These are phyloP conservation scores for Thaumatotibia leucotreta DNA, from an alignment of 1,140 invertebrate species.

Conservation along the genomic window DNA sequence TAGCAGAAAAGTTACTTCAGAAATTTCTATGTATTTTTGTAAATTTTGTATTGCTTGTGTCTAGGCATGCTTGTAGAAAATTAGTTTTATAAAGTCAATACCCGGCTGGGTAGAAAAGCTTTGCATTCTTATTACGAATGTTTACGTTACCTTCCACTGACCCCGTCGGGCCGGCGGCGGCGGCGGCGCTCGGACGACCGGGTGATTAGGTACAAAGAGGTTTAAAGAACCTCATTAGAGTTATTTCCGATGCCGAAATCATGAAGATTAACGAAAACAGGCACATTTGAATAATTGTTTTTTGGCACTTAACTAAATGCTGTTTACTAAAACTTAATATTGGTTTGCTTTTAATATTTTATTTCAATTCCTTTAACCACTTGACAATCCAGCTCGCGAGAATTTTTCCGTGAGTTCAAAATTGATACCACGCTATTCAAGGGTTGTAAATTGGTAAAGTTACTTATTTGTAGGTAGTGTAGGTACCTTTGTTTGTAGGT, in stretches of 20 bases:
- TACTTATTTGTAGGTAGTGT: too few relatives aligned
- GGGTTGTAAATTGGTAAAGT: too few relatives aligned
- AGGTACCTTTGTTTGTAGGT: too few relatives aligned
- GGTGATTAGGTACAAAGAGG: not conserved
- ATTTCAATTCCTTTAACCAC: too few relatives aligned
- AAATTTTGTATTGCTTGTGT: not conserved
- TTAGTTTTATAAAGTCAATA: not conserved
- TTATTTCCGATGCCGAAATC: not conserved
- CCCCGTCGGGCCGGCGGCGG: not conserved
- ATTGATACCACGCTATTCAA: too few relatives aligned
- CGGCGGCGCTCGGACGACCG: not conserved
- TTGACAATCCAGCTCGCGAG: too few relatives aligned
- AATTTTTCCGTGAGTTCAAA: too few relatives aligned
- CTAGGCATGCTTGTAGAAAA: not conserved
- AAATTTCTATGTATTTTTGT: too few relatives aligned
- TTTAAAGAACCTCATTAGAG: not conserved
- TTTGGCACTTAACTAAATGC: not conserved
- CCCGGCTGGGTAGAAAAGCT: not conserved
- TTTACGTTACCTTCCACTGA: slow-evolving; percentile 11
- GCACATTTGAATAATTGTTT: not conserved
- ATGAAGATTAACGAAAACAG: not conserved
- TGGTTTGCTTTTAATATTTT: not conserved
- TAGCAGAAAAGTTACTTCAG: too few relatives aligned
- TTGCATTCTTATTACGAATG: not conserved
- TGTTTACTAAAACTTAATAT: too few relatives aligned